These are phyloP conservation scores for Myxocyprinus asiaticus DNA, from an alignment of 2,113 vertebrate genomes.

Conservation along the genomic window DNA sequence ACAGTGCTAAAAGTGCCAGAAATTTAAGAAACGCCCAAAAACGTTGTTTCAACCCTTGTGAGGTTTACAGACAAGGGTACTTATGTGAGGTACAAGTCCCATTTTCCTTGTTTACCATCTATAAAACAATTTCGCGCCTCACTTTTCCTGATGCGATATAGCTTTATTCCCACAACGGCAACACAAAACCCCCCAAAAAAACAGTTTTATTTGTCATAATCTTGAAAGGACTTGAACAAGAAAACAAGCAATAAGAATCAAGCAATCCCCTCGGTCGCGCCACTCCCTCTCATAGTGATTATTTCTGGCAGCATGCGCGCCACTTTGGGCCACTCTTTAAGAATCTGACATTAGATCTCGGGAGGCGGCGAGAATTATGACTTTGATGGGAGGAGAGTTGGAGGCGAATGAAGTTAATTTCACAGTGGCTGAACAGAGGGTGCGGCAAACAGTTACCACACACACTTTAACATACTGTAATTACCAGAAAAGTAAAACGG, in stretches of 20 bases:
- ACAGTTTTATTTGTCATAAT: background rate
- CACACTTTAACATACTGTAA: slow-evolving; percentile 72
- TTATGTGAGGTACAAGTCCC: background rate
- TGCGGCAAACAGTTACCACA: slow-evolving; percentile 60
- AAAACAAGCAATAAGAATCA: slow-evolving; percentile 39
- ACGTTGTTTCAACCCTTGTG: too few species aligned
- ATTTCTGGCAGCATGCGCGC: slow-evolving; percentile 30
- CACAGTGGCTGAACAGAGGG: slow-evolving; percentile 81
- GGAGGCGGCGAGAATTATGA: slow-evolving; percentile 61
- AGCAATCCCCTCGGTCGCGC: background rate
- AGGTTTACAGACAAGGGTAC: background rate
- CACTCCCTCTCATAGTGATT: slow-evolving; percentile 29
- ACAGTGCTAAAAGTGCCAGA: too few species aligned
- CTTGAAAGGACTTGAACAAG: slow-evolving; percentile 1
- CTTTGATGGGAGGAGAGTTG: slow-evolving; percentile 59
- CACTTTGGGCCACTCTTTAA: slow-evolving; percentile 32
- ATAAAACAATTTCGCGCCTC: background rate
- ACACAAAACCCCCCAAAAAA: background rate
- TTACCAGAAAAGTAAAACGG: slow-evolving; percentile 64
- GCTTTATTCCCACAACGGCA: too few species aligned
- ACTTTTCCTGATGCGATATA: too few species aligned
- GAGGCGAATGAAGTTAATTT: slow-evolving; percentile 80
- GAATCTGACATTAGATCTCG: slow-evolving; percentile 54
- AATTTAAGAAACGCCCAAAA: too few species aligned
- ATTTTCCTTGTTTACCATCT: background rate